Conservation (phyloP, 2,888 invertebrate genomes). For the Prostheceraeus crozeri region DNA sequence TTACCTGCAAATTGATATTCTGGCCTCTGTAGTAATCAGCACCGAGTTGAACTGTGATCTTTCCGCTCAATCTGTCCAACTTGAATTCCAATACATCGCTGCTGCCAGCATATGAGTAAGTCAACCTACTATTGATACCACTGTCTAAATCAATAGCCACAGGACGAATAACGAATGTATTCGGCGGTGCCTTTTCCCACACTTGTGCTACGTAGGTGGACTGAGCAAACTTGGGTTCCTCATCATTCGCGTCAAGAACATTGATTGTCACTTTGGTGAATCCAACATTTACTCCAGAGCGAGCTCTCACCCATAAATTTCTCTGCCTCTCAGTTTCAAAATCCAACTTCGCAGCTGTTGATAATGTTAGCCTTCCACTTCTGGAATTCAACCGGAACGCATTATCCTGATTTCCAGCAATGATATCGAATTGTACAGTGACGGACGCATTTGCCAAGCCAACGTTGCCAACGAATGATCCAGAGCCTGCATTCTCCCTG, state of each 20-base stretch:
- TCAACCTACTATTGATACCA: too few relatives aligned
- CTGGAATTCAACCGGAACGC: not conserved
- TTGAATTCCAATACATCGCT: too few relatives aligned
- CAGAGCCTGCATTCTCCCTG: not conserved
- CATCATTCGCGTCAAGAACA: not conserved
- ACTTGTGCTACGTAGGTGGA: not conserved
- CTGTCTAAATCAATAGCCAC: too few relatives aligned
- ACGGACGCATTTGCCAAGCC: not conserved
- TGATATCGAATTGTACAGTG: not conserved
- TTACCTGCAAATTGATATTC: too few relatives aligned
- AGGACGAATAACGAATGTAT: too few relatives aligned
- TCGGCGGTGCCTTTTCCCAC: conserved; percentile 3
- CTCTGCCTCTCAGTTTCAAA: too few relatives aligned
- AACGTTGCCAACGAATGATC: not conserved
- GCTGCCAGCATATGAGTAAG: too few relatives aligned
- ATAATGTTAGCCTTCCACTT: not conserved
- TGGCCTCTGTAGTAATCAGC: too few relatives aligned
- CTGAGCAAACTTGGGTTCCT: not conserved
- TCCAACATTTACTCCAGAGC: not conserved
- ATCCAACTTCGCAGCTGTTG: not conserved
- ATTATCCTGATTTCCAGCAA: not conserved
- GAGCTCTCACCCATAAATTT: too few relatives aligned
- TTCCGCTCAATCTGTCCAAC: too few relatives aligned
- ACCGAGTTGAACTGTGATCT: too few relatives aligned
- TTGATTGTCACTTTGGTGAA: not conserved